Evolutionary conservation across 2,888 invertebrate genomes (phyloP).

Genomic region (Prosapia bicincta): DNA sequence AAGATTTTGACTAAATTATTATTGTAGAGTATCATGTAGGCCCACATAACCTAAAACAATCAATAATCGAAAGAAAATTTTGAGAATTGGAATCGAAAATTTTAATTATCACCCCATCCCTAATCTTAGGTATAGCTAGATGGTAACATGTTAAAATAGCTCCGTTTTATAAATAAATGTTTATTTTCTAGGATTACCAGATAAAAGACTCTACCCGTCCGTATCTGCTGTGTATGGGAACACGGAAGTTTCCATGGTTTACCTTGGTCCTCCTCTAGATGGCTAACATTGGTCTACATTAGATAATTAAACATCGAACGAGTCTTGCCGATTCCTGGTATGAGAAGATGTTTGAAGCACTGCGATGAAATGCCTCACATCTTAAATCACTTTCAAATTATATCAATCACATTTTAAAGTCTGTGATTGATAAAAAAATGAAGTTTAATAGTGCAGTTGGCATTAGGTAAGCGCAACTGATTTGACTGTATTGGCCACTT

Average conservation of each 20-base stretch:
- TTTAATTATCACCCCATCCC: no score
- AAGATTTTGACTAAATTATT: no score
- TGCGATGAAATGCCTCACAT: background rate
- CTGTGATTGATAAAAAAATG: no score
- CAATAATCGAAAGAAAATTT: no score
- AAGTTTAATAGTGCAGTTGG: no score
- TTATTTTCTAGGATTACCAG: conserved; percentile 71
- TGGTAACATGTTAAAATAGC: no score
- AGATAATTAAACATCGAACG: background rate
- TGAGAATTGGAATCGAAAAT: no score
- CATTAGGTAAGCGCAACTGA: background rate
- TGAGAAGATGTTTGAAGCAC: background rate
- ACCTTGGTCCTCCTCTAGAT: conserved; percentile 93
- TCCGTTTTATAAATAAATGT: no score
- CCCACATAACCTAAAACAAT: no score
- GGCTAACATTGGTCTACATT: conserved; percentile 55
- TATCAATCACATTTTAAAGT: background rate
- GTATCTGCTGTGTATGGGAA: conserved; percentile 99
- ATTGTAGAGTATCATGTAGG: no score
- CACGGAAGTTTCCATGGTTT: conserved; percentile 99
- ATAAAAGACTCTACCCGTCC: conserved; percentile 76
- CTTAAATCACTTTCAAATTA: background rate
- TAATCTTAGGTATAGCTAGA: no score
- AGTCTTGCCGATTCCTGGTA: background rate
- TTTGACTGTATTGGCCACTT: background rate